A percentile compares a stretch with the other conserved stretches of the same genome.
Evolutionary conservation across 2,113 vertebrate genomes (phyloP).

Genomic region (Oxygymnocypris stewartii): DNA sequence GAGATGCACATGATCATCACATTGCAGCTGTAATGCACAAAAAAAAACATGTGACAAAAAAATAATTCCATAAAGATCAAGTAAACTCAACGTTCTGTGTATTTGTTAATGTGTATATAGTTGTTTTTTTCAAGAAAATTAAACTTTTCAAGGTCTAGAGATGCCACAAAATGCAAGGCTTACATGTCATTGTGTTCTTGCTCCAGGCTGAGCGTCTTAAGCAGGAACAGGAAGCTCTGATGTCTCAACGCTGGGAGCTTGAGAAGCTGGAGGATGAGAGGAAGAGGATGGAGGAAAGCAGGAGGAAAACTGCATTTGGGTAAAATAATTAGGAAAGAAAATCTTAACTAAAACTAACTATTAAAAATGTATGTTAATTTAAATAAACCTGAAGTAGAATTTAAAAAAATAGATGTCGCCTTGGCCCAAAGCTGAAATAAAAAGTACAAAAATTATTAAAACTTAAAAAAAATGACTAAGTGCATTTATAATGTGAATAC

Average conservation of each 20-base stretch:
- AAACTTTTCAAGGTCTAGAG: neutral
- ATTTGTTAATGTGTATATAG: neutral
- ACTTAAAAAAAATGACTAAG: neutral
- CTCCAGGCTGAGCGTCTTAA: slow-evolving; percentile 82
- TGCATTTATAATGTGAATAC: neutral
- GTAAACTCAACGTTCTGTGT: neutral
- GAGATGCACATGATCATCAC: no score
- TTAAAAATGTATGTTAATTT: neutral
- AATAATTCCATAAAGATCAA: neutral
- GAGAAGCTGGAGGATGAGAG: slow-evolving; percentile 84
- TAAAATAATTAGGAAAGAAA: slow-evolving; percentile 52
- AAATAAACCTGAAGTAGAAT: neutral
- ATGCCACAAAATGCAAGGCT: neutral
- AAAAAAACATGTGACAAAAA: neutral
- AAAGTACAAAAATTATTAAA: neutral
- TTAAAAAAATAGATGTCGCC: neutral
- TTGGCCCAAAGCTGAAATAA: neutral
- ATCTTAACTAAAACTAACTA: no score
- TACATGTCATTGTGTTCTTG: neutral
- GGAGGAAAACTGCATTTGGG: slow-evolving; percentile 82
- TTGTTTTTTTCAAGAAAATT: neutral
- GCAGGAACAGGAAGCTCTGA: slow-evolving; percentile 84
- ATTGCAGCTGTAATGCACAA: no score
- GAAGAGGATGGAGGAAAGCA: slow-evolving; percentile 74
- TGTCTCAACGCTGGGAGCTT: slow-evolving; percentile 84